phyloP scores from a whole-genome alignment of 2,113 vertebrate species.

The Colistium nudipinnis region DNA sequence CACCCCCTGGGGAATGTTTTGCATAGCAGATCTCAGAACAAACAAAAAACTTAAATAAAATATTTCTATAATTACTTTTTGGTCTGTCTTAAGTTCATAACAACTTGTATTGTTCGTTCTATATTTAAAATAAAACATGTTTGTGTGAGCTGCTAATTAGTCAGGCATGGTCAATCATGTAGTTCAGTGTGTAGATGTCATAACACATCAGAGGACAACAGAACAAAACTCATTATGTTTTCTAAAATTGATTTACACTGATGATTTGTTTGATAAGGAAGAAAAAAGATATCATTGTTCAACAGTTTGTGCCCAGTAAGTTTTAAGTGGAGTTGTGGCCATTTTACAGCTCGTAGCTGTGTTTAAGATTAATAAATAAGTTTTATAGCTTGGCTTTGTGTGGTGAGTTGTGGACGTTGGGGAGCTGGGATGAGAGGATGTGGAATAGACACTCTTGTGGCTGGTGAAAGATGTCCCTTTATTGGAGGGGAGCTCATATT shows the following conservation, averaged over 20 bases:
- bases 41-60: neutral
- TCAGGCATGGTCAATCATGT: neutral
- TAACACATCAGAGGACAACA: too few relatives aligned
- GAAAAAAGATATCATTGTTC: too few relatives aligned
- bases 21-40: neutral
- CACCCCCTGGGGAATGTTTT: too few relatives aligned
- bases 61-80: neutral
- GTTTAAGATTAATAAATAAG: neutral
- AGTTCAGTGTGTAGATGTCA: too few relatives aligned
- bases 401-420: neutral
- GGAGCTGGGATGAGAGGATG: neutral
- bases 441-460: constrained; percentile 5
- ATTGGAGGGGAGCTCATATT: constrained; percentile 23
- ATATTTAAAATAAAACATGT: neutral
- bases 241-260: too few relatives aligned
- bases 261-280: too few relatives aligned
- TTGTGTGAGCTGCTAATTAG: neutral
- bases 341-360: neutral
- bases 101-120: too few relatives aligned
- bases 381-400: neutral
- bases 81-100: neutral
- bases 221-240: too few relatives aligned
- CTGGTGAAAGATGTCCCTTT: constrained; percentile 22
- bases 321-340: neutral
- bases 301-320: too few relatives aligned